These are phyloP conservation scores for Cylindroiulus punctatus DNA, from an alignment of 2,888 invertebrate genomes.

Conservation along the genomic window DNA sequence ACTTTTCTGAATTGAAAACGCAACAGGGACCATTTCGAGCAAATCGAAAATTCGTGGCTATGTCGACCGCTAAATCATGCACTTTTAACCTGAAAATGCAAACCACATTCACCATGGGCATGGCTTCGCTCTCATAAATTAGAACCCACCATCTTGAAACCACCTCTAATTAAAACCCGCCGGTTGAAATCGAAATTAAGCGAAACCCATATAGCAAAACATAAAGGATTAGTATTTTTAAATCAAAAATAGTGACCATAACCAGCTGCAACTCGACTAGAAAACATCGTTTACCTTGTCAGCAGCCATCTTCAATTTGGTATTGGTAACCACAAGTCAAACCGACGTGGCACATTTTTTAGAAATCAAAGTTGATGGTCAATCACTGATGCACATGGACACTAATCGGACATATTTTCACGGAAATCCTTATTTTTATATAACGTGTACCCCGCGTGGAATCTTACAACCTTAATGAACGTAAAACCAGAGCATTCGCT, in stretches of 20 bases:
- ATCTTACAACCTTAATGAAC: slow-evolving; percentile 9
- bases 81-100: neutral
- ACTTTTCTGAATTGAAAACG: slow-evolving; percentile 2
- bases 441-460: slow-evolving; percentile 9
- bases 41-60: slow-evolving; percentile 9
- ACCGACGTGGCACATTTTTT: neutral
- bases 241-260: too few species aligned
- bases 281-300: neutral
- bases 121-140: too few species aligned
- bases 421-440: neutral
- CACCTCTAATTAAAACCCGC: neutral
- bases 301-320: slow-evolving; percentile 40
- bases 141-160: too few species aligned
- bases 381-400: neutral
- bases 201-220: neutral
- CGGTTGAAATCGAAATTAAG: neutral
- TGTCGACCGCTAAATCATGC: neutral
- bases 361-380: neutral
- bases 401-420: neutral
- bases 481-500: neutral
- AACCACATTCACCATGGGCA: neutral
- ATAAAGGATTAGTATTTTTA: too few species aligned
- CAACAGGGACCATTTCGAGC: slow-evolving; percentile 20
- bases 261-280: too few species aligned
- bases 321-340: neutral